phyloP scores from a whole-genome alignment of 1,140 invertebrate genomes.

The Limonius californicus region DNA sequence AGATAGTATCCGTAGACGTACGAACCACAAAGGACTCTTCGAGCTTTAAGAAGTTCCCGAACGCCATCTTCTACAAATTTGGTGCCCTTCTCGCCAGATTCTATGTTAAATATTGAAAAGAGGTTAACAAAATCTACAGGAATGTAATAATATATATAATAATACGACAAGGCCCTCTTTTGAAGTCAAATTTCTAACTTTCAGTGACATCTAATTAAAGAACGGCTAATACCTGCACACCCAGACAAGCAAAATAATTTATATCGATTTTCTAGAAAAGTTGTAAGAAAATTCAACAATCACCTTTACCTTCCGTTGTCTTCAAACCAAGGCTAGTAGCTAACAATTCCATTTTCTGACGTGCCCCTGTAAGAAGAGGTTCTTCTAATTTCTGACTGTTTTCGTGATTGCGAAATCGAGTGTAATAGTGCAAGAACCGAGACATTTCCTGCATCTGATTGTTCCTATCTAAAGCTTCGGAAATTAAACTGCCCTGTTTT shows the following conservation, averaged over 20 bases:
- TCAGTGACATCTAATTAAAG: too few relatives aligned
- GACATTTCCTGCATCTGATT: slow-evolving; percentile 62
- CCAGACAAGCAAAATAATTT: not conserved
- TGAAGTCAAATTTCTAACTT: too few relatives aligned
- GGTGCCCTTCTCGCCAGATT: slow-evolving; percentile 46
- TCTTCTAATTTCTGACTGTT: slow-evolving; percentile 62
- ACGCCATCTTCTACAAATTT: slow-evolving; percentile 65
- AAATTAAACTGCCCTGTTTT: slow-evolving; percentile 55
- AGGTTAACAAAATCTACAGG: not conserved
- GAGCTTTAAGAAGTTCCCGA: slow-evolving; percentile 60
- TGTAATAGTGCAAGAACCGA: slow-evolving; percentile 66
- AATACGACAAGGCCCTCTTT: not conserved
- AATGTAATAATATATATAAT: not conserved
- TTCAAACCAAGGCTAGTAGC: slow-evolving; percentile 47
- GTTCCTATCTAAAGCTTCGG: slow-evolving; percentile 58
- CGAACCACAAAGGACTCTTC: slow-evolving; percentile 62
- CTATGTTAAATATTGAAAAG: slow-evolving; percentile 27
- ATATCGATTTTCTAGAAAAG: too few relatives aligned
- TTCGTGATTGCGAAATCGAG: slow-evolving; percentile 65
- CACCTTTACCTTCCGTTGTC: slow-evolving; percentile 43
- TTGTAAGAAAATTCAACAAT: too few relatives aligned
- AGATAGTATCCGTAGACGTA: slow-evolving; percentile 68
- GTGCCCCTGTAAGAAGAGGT: slow-evolving; percentile 56
- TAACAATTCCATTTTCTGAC: slow-evolving; percentile 62
- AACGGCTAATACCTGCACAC: too few relatives aligned